Base-by-base conservation (phyloP, 2,113 vertebrate genomes). In the Pterocles gutturalis region DNA sequence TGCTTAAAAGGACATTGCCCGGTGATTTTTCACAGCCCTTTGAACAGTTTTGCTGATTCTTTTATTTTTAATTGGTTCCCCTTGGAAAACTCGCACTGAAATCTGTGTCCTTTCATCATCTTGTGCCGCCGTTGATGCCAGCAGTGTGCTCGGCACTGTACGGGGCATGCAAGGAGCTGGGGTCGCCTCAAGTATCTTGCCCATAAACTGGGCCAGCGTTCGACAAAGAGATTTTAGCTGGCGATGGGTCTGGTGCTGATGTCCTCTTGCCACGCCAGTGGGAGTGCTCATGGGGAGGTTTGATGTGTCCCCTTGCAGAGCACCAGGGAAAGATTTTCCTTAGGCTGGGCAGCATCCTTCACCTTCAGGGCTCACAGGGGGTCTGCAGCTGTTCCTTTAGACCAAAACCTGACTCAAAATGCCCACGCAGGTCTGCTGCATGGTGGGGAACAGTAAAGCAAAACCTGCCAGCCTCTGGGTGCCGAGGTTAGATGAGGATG, bases 11-110 rank as follows among this genome's bases (percentile, higher is more conserved):
- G 84, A 91, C 49, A 5, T 78, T 90, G 90, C 95, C 90, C 71
- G 5, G 93, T 90, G 90, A 95, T 96, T 97, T 97, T 96, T 95
- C 87, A 96, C 81, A 80, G 48, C 51, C 79, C 93, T 95, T 96
- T 87, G 96, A 96, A 91, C 54, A 36, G 58, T 92, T 98, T 88
- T 93, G 95, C 94, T 66, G 93, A 94, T 90, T 89, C 89, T 97
- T 95, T 90, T 93, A 33, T 96, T 96, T 97, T 96, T 97, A 97
- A 98, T 98, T 97, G 97, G 90, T 94, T 98, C 95, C 96, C 95
- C 76, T 97, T 81, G 96, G 96, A 97, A 97, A 93, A 85, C 79
- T 89, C 9, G 1, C 12, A 48, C 92, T 90, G 89, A 73, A 95
- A 87, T 96, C 71, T 12, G 77, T 75, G 93, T 96, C 96, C 87